Percentiles rank a stretch among this genome's conserved stretches.
phyloP scores from a whole-genome alignment of 2,888 invertebrate genomes.

The Caenorhabditis drosophilae region DNA sequence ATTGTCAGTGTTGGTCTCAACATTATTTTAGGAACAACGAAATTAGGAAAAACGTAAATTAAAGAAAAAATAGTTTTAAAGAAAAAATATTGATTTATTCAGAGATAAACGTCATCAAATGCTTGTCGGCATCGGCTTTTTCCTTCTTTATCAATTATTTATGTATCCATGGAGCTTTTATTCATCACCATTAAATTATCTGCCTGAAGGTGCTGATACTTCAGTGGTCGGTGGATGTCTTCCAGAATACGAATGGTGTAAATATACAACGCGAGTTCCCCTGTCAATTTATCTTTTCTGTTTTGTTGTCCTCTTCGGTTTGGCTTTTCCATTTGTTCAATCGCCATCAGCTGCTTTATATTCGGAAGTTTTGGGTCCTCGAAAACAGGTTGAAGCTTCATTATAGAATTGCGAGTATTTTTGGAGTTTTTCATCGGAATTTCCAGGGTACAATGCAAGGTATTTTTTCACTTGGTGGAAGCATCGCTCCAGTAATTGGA shows the following conservation, averaged over 20 bases:
- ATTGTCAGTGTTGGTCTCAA: slow-evolving; percentile 37
- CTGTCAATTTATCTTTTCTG: slow-evolving; percentile 36
- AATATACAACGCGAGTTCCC: slow-evolving; percentile 25
- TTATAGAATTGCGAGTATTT: too few relatives aligned
- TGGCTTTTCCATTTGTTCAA: slow-evolving; percentile 46
- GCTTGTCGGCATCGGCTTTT: slow-evolving; percentile 38
- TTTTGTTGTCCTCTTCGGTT: slow-evolving; percentile 42
- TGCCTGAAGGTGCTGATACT: slow-evolving; percentile 25
- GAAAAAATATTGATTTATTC: too few relatives aligned
- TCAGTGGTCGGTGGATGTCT: slow-evolving; percentile 28
- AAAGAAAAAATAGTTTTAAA: too few relatives aligned
- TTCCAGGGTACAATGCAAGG: slow-evolving; percentile 46
- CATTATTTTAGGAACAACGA: slow-evolving; percentile 34
- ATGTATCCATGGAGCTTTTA: slow-evolving; percentile 38
- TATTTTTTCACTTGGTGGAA: slow-evolving; percentile 31
- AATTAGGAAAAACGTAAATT: slow-evolving; percentile 48
- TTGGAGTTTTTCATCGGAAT: too few relatives aligned
- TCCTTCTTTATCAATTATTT: slow-evolving; percentile 22
- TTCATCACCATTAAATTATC: slow-evolving; percentile 37
- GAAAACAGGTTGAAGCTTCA: too few relatives aligned
- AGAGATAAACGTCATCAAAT: slow-evolving; percentile 44
- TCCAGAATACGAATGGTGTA: slow-evolving; percentile 27
- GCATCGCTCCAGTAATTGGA: slow-evolving; percentile 29
- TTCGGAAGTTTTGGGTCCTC: slow-evolving; percentile 45
- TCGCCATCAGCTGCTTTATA: slow-evolving; percentile 41